phyloP scores from a whole-genome alignment of 1,140 invertebrate species.

The Solen grandis region DNA sequence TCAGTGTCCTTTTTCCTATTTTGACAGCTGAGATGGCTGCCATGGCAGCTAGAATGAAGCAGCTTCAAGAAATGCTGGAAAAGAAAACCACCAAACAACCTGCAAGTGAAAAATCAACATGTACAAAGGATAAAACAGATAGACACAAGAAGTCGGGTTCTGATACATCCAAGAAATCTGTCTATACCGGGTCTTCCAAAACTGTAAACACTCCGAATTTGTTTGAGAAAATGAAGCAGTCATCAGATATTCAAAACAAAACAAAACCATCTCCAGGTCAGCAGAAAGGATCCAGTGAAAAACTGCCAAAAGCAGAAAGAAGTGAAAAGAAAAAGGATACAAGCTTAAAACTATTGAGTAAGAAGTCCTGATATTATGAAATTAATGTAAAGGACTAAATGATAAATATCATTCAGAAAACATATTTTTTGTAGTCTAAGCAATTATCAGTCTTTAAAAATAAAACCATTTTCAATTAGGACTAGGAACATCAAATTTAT shows the following conservation, averaged over 20 bases:
- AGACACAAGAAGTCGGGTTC: neutral
- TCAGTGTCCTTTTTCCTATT: neutral
- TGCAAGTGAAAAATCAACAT: neutral
- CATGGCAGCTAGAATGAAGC: constrained; percentile 40
- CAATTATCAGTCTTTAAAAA: no score
- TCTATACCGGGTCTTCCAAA: neutral
- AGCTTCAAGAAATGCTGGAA: constrained; percentile 28
- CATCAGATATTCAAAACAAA: neutral
- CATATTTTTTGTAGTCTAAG: no score
- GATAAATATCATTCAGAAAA: no score
- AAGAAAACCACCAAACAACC: neutral
- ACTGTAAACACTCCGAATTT: neutral
- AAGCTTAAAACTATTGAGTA: no score
- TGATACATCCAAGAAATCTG: neutral
- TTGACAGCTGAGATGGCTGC: constrained; percentile 43
- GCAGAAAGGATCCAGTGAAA: no score
- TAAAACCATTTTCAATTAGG: no score
- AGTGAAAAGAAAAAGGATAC: no score
- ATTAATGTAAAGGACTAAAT: no score
- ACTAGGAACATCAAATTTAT: no score
- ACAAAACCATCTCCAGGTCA: neutral
- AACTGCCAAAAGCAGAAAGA: no score
- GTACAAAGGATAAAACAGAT: neutral
- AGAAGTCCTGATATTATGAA: no score
- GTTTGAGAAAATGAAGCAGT: neutral